phyloP scores from a whole-genome alignment of 2,797 vertebrate species.

The Xyrichtys novacula region DNA sequence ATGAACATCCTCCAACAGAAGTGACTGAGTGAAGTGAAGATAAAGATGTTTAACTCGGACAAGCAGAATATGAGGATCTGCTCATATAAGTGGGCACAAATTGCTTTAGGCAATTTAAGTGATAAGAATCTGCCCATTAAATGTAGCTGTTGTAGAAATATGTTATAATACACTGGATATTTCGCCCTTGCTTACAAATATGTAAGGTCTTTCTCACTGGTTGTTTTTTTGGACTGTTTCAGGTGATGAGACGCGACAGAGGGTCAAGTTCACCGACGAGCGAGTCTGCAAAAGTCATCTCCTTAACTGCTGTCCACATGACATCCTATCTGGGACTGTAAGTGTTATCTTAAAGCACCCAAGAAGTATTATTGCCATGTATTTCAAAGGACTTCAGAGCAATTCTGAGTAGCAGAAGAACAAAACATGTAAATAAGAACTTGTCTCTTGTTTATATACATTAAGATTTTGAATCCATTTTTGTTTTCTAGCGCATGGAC shows the following conservation, averaged over 20 bases:
- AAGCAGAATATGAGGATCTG: constrained; percentile 10
- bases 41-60: constrained; percentile 6
- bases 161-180: constrained; percentile 60
- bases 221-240: constrained; percentile 83
- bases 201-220: constrained; percentile 71
- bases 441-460: no score
- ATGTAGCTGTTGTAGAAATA: constrained; percentile 25
- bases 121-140: constrained; percentile 39
- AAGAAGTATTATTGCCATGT: no score
- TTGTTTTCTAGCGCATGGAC: constrained; percentile 92
- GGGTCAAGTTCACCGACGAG: constrained; percentile 98
- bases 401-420: no score
- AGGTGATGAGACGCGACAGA: constrained; percentile 99
- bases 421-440: no score
- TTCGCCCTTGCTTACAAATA: constrained; percentile 57
- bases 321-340: constrained; percentile 98
- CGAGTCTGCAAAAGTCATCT: constrained; percentile 99
- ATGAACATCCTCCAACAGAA: no score
- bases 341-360: constrained; percentile 59
- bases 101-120: constrained; percentile 34
- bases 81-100: constrained; percentile 31
- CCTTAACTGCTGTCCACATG: constrained; percentile 98
- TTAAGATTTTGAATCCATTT: background rate
- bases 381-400: no score
- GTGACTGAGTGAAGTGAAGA: constrained; percentile 3